A percentile compares a stretch with the other conserved stretches of the same genome.
Conservation (phyloP, 2,797 vertebrate genomes). For the Cossypha caffra region DNA sequence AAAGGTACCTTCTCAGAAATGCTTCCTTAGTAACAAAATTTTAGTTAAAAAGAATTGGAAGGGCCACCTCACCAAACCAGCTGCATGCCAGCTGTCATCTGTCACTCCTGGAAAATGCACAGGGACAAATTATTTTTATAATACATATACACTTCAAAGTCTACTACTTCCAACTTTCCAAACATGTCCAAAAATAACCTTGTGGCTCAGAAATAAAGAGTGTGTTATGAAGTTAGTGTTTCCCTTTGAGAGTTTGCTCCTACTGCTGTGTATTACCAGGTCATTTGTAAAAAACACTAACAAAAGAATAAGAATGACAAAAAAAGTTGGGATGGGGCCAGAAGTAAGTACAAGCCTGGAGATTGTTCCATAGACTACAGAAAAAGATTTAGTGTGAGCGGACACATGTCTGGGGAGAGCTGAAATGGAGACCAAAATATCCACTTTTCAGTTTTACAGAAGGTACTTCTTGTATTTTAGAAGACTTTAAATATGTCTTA, state of each 20-base stretch:
- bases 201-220: background rate
- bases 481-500: background rate
- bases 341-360: background rate
- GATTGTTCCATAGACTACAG: background rate
- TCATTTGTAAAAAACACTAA: background rate
- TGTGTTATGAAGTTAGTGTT: background rate
- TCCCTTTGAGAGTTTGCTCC: background rate
- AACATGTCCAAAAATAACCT: background rate
- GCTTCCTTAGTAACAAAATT: background rate
- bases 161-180: background rate
- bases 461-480: background rate
- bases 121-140: background rate
- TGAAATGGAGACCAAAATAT: background rate
- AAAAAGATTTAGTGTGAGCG: background rate
- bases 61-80: background rate
- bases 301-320: background rate
- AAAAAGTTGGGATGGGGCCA: background rate
- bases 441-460: background rate
- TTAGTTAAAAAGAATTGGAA: background rate
- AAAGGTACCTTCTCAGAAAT: background rate
- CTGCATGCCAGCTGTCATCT: background rate
- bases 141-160: background rate
- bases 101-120: background rate
- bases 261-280: background rate
- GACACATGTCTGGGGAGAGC: background rate